phyloP scores from a whole-genome alignment of 30 jellyfish, hydroid and myxozoan genomes.

The Aurelia coerulea region DNA sequence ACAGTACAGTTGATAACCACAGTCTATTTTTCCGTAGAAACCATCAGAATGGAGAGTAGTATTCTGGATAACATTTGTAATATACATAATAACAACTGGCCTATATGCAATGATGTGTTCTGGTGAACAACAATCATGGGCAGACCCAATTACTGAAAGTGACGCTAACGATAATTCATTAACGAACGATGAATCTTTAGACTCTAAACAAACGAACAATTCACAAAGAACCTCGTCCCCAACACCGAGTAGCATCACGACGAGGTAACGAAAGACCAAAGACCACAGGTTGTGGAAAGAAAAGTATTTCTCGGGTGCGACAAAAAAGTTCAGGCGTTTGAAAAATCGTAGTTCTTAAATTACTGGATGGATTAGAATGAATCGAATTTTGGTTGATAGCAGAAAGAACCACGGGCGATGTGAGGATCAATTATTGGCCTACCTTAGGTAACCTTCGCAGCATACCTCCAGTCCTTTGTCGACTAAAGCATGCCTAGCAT shows the following conservation, averaged over 20 bases:
- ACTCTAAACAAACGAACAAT: slow-evolving; percentile 26
- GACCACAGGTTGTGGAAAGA: no score
- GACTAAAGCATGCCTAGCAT: no score
- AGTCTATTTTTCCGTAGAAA: slow-evolving; percentile 27
- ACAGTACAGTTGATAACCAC: no score
- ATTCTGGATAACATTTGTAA: slow-evolving; percentile 88
- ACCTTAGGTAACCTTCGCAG: no score
- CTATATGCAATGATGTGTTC: slow-evolving; percentile 87
- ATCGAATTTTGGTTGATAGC: no score
- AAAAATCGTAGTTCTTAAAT: no score
- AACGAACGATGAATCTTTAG: not conserved
- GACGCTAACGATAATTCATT: slow-evolving; percentile 9
- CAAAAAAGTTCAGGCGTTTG: no score
- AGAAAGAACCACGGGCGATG: no score
- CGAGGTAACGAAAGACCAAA: slow-evolving; percentile 10
- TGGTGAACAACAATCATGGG: slow-evolving; percentile 91
- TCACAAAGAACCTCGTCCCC: slow-evolving; percentile 46
- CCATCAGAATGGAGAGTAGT: slow-evolving; percentile 91
- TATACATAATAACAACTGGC: slow-evolving; percentile 74
- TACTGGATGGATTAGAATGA: no score
- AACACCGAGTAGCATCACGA: not conserved
- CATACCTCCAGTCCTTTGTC: no score
- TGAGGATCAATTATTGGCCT: no score
- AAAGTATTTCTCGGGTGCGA: no score
- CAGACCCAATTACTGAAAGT: slow-evolving; percentile 64